Evolutionary conservation across 2,113 vertebrate species (phyloP), one percentile per base, ranked within the genome.

Genomic region (Colius striatus): DNA sequence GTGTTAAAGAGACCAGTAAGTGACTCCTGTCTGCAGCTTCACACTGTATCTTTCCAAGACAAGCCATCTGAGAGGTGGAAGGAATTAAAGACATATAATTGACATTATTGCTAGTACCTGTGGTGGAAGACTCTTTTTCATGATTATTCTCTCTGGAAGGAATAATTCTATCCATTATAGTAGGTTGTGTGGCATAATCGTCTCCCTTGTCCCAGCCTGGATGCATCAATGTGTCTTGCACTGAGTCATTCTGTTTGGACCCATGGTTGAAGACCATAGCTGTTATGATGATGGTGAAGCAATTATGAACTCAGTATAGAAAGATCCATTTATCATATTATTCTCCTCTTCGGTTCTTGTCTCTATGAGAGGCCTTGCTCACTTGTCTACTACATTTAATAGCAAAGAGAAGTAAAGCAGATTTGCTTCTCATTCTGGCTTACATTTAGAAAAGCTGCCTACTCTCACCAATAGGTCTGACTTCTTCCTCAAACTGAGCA

Each of bases 211-310:
- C 58, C 96, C 74, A 83, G 3, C 22, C 54, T 43, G 78, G 84
- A 13, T 66, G 60, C 60, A 51, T 9, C 71, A 50, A 12, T 2
- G 51, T n/a, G 8, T 89, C 94, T 50, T 66, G 71, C 0, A 5
- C 6, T 47, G 94, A 91, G 81, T 94, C 5, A 1, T 94, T 94
- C 87, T 91, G 65, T 82, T 36, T 95, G 84, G 66, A 45, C 47
- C 36, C 91, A 2, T 5, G 70, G 76, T 2, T 62, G 75, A 84
- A 74, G 58, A 27, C 62, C 66, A 38, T 4, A 96, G 94, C 95
- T 96, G 91, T 95, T 87, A 70, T 82, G 84, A 65, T 82, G 91
- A 94, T 84, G 92, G 77, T 96, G 93, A 97, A 97, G 80, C 77
- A 94, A 94, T 91, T 92, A 94, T 92, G 83, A 97, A 90, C 82